Conservation (phyloP, 1,140 invertebrate species). For the Cydia splendana region DNA sequence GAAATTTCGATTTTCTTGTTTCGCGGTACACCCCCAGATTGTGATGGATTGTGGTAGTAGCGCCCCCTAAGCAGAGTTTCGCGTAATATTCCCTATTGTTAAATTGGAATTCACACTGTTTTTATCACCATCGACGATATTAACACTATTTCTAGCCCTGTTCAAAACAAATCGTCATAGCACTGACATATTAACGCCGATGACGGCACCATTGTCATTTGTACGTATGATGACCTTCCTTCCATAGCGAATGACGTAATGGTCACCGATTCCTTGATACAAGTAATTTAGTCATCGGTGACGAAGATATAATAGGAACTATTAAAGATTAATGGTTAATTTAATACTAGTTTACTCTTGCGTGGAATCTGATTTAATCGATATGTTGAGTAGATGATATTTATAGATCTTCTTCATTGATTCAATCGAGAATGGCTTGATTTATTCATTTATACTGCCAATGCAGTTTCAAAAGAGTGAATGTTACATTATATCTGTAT, state of each 20-base stretch:
- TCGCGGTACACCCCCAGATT: too few species aligned
- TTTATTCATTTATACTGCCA: background rate
- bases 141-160: too few species aligned
- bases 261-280: background rate
- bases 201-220: constrained; percentile 15
- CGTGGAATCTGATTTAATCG: constrained; percentile 6
- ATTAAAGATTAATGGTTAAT: background rate
- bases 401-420: constrained; percentile 1
- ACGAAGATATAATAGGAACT: background rate
- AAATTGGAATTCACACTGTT: too few species aligned
- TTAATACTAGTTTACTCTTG: constrained; percentile 1
- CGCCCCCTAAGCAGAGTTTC: too few species aligned
- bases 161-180: background rate
- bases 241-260: constrained; percentile 14
- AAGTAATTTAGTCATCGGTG: constrained; percentile 15
- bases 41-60: too few species aligned
- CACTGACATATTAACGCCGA: background rate
- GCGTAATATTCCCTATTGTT: too few species aligned
- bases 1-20: too few species aligned
- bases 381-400: constrained; percentile 1
- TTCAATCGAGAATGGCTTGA: background rate
- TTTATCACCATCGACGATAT: too few species aligned
- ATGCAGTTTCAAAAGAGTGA: too few species aligned
- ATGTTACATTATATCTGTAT: too few species aligned
- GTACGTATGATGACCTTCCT: background rate